Percentiles rank a stretch among this genome's conserved stretches.
These are phyloP conservation scores for Eonycteris spelaea DNA, from an alignment of 2,113 vertebrate genomes.

Conservation along the genomic window DNA sequence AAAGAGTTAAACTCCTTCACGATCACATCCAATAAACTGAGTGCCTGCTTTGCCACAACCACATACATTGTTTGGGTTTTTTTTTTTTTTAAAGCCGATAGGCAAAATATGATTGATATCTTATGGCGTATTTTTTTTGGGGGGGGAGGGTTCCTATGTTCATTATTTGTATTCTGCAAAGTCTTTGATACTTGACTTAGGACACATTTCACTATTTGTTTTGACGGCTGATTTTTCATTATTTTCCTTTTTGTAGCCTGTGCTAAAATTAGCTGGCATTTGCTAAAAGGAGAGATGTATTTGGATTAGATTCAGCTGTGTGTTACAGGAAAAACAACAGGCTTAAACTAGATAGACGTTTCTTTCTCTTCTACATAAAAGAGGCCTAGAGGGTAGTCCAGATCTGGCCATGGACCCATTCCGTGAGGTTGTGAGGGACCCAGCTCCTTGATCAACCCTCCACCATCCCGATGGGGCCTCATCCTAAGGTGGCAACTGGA, in stretches of 20 bases:
- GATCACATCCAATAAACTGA: neutral
- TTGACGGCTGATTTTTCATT: neutral
- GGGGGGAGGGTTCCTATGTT: neutral
- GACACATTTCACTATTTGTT: constrained; percentile 16
- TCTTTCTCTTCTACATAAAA: constrained; percentile 4
- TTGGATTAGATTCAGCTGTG: constrained; percentile 37
- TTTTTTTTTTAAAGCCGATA: neutral
- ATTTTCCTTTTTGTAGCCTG: constrained; percentile 40
- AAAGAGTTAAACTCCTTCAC: neutral
- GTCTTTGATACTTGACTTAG: neutral
- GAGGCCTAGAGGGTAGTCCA: neutral
- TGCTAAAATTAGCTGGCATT: constrained; percentile 57
- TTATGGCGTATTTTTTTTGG: neutral
- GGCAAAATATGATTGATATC: neutral
- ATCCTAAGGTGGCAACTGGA: neutral
- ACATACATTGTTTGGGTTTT: neutral
- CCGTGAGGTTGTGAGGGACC: neutral
- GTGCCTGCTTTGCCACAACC: neutral
- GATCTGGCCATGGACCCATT: neutral
- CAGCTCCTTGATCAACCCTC: neutral
- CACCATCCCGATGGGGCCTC: neutral
- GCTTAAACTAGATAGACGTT: neutral
- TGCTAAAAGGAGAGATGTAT: constrained; percentile 16
- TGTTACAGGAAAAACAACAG: neutral
- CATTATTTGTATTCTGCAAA: neutral